Evolutionary conservation across 2,888 invertebrate genomes (phyloP).

Genomic region (Ypsolopha sequella): DNA sequence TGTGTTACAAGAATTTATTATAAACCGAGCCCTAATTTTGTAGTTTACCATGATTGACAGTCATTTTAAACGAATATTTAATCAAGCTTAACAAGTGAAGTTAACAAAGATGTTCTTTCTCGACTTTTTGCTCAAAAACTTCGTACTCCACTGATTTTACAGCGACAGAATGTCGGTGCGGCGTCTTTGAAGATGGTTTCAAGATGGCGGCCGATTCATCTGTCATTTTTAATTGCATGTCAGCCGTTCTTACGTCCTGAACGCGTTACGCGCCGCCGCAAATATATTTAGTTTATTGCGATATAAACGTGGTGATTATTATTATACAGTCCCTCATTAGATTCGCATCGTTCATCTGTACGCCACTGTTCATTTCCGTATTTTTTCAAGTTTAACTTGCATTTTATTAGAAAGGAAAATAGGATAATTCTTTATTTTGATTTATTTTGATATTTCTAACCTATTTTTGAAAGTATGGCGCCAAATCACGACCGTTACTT

Average conservation of each 20-base stretch:
- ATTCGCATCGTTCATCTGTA: conserved; percentile 21
- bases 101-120: neutral
- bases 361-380: neutral
- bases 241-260: conserved; percentile 18
- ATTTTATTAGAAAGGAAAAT: too few relatives aligned
- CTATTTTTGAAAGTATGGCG: neutral
- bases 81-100: conserved; percentile 31
- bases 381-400: neutral
- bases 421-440: neutral
- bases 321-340: conserved; percentile 41
- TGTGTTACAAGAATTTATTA: neutral
- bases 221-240: conserved; percentile 70
- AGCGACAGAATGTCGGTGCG: conserved; percentile 12
- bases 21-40: neutral
- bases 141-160: neutral
- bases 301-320: conserved; percentile 50
- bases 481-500: neutral
- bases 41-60: conserved; percentile 33
- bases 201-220: conserved; percentile 61
- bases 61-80: conserved; percentile 19
- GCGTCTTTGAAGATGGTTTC: conserved; percentile 41
- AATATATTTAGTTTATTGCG: conserved; percentile 65
- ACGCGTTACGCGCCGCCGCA: conserved; percentile 42
- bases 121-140: neutral
- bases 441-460: neutral